These are phyloP conservation scores for Heterodera schachtii DNA, from an alignment of 1,140 invertebrate genomes.

Conservation along the genomic window DNA sequence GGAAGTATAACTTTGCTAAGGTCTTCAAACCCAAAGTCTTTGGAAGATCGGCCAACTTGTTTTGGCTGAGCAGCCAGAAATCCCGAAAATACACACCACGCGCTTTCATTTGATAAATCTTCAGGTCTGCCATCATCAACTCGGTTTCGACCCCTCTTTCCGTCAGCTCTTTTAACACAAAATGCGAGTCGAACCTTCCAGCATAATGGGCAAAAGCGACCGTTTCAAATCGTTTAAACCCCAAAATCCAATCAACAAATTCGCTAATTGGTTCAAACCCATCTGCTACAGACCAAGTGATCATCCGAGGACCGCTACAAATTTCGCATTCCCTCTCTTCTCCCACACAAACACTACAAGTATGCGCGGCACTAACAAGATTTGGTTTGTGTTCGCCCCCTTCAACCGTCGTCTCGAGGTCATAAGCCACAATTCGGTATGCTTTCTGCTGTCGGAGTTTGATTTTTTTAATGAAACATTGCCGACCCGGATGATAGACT, in stretches of 20 bases:
- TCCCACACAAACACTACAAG: slow-evolving; percentile 4
- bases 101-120: neutral
- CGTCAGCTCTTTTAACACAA: neutral
- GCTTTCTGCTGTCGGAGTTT: no score
- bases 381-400: slow-evolving; percentile 2
- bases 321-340: neutral
- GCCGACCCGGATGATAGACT: no score
- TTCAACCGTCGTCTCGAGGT: no score
- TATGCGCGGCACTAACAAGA: neutral
- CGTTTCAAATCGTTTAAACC: neutral
- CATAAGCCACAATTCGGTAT: no score
- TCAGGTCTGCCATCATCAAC: neutral
- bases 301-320: neutral
- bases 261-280: neutral
- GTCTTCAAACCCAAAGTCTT: neutral
- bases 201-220: no score
- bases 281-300: neutral
- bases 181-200: no score
- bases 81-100: neutral
- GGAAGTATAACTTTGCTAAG: neutral
- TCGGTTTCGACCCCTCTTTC: neutral
- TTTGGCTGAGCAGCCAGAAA: neutral
- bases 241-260: slow-evolving; percentile 3
- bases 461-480: no score
- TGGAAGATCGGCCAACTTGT: neutral